A percentile compares a stretch with the other conserved stretches of the same genome.
Evolutionary conservation across 2,888 invertebrate species (phyloP).

Genomic region (Ommatoiulus sabulosus): DNA sequence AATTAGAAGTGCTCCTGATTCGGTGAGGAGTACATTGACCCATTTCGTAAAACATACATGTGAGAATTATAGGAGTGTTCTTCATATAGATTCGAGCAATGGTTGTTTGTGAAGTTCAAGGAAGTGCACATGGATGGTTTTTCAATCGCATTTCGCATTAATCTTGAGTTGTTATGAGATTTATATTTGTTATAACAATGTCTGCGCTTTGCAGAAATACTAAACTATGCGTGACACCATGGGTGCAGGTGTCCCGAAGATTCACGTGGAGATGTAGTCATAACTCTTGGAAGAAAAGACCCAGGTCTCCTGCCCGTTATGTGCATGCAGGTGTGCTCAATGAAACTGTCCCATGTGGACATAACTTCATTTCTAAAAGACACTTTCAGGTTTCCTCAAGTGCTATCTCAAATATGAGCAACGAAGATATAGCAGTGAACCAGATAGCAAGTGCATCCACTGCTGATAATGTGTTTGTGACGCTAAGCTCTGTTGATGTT

Average conservation of each 20-base stretch:
- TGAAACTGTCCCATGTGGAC: not conserved
- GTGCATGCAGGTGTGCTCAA: not conserved
- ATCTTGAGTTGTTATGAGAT: no score
- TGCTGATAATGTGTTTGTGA: conserved; percentile 44
- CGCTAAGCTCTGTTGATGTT: not conserved
- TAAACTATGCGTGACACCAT: not conserved
- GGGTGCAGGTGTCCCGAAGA: not conserved
- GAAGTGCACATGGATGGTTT: not conserved
- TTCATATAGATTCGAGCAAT: no score
- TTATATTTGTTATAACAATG: not conserved
- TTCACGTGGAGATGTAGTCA: not conserved
- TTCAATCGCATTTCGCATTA: not conserved
- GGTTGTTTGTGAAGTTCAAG: not conserved
- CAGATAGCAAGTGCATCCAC: conserved; percentile 48
- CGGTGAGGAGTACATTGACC: no score
- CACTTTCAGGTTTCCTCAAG: not conserved
- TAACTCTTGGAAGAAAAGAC: not conserved
- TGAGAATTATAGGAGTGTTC: no score
- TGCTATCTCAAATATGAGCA: not conserved
- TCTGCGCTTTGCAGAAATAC: conserved; percentile 1
- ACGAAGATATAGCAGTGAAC: not conserved
- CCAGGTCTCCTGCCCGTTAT: not conserved
- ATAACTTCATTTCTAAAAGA: not conserved
- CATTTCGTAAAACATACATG: no score
- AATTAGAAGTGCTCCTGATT: no score